These are phyloP conservation scores for Steinernema scapterisci DNA, from an alignment of 2,888 invertebrate genomes.

Conservation along the genomic window DNA sequence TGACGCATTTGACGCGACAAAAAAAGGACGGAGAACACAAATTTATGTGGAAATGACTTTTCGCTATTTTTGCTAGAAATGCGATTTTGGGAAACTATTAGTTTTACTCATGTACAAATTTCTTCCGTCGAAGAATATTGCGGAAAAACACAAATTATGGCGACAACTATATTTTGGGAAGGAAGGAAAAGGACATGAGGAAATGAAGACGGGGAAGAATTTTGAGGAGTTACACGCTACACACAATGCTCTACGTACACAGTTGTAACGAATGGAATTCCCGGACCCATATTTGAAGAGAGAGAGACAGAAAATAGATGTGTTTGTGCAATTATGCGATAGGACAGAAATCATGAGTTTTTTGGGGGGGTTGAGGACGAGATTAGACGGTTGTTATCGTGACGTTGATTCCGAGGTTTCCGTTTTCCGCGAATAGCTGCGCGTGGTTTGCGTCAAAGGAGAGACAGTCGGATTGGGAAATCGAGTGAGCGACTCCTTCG, in stretches of 20 bases:
- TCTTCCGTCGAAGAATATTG: not conserved
- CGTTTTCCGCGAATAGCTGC: conserved; percentile 97
- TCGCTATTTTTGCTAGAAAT: no score
- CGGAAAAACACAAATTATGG: not conserved
- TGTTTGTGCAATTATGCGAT: not conserved
- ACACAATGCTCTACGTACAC: no score
- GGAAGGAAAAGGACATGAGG: not conserved
- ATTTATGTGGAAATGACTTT: no score
- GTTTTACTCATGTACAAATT: no score
- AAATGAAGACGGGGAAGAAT: not conserved
- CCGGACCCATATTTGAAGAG: conserved; percentile 26
- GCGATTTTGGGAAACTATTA: no score
- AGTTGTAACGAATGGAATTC: not conserved
- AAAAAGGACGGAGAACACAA: no score
- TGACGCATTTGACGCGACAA: no score
- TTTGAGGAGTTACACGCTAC: no score
- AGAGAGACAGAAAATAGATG: not conserved
- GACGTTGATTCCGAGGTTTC: conserved; percentile 98
- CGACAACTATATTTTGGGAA: not conserved
- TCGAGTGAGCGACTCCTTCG: conserved; percentile 93
- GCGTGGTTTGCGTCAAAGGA: conserved; percentile 98
- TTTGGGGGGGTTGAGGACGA: not conserved
- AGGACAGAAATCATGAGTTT: conserved; percentile 4
- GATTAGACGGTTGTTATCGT: conserved; percentile 81
- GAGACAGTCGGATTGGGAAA: conserved; percentile 95